phyloP scores from a whole-genome alignment of 1,140 invertebrate genomes.

The Artemia franciscana region DNA sequence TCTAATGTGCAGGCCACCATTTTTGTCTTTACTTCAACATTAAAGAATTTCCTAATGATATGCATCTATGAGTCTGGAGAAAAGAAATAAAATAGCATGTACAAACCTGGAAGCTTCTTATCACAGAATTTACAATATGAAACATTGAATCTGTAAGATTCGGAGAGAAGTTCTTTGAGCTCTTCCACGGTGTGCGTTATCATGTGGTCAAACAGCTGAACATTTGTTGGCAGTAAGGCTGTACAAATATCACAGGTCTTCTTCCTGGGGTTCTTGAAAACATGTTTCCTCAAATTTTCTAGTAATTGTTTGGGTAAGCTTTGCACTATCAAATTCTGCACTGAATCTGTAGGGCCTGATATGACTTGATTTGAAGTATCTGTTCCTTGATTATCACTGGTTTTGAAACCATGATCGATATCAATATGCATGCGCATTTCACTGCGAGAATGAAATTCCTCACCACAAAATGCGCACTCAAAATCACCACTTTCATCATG shows the following conservation, averaged over 20 bases:
- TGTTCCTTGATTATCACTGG: too few species aligned
- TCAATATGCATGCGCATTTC: not conserved
- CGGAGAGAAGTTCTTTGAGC: not conserved
- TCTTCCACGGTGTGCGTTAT: not conserved
- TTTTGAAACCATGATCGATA: not conserved
- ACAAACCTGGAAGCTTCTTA: not conserved
- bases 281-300: too few species aligned
- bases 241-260: not conserved
- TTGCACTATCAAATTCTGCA: too few species aligned
- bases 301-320: too few species aligned
- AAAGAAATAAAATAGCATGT: too few species aligned
- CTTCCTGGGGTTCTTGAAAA: not conserved
- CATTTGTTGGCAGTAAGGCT: not conserved
- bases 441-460: not conserved
- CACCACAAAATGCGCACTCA: not conserved
- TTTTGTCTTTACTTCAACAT: too few species aligned
- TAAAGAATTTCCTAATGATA: too few species aligned
- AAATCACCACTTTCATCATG: not conserved
- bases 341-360: too few species aligned
- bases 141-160: not conserved
- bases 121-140: not conserved
- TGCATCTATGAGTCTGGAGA: too few species aligned
- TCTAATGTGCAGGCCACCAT: too few species aligned
- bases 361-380: too few species aligned
- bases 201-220: not conserved